Evolutionary conservation across 2,797 vertebrate species (phyloP), one percentile per base, ranked within the genome.

Genomic region (Halcyon chelicuti): DNA sequence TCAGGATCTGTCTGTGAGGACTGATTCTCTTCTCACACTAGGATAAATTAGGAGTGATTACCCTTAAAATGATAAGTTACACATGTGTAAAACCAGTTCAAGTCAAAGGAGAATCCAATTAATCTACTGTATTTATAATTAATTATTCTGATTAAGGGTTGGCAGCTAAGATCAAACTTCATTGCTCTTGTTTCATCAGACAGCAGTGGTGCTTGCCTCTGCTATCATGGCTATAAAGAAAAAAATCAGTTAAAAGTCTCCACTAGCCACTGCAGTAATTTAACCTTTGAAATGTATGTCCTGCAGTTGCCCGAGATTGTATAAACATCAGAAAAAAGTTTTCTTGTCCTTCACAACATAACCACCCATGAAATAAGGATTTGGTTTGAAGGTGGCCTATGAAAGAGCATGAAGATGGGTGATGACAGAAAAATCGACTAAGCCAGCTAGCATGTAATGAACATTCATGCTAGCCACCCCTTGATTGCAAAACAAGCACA

Each of bases 251-350:
- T 97, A 76, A 92, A 97, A 97, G 82, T 94, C 81, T 79, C 93
- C 90, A 78, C 78, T 93, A 96, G 90, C 88, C 97, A 78, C 95
- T 97, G 94, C 96, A 97, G 94, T 88, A 94, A 94, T 95, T 96
- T 97, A 97, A 95, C 96, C 97, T 97, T 96, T 96, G 96, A 95
- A 97, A 84, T 94, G 93, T 96, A 96, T 89, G 94, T 98, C 88
- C 94, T 90, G 67, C 88, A 94, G 88, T 97, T 97, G 86, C 90
- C 96, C 71, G 81, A 95, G 96, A 91, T 42, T 90, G 87, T 96
- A 57, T 97, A 97, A 97, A 96, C 78, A 51, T 88, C 71, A 95
- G 75, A 77, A 89, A 95, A 95, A 95, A 96, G 85, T 95, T 95
- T 96, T 96, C 87, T 96, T 95, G 90, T 87, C 91, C 96, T 96